phyloP scores from a whole-genome alignment of 2,888 invertebrate species.

The Hofmannophila pseudospretella region DNA sequence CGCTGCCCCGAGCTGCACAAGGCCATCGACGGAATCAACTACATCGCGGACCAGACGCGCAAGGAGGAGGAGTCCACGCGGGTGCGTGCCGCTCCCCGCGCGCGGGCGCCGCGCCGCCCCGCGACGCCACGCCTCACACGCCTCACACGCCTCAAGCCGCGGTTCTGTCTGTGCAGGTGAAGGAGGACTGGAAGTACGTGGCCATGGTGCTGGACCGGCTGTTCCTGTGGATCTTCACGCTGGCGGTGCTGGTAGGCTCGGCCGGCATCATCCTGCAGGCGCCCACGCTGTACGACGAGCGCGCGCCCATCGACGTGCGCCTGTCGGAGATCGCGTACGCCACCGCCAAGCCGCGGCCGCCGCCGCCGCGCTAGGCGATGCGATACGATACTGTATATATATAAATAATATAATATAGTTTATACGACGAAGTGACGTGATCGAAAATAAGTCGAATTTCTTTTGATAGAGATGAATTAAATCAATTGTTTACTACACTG shows the following conservation, averaged over 20 bases:
- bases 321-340: slow-evolving; percentile 93
- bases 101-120: background rate
- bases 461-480: slow-evolving; percentile 75
- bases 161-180: slow-evolving; percentile 82
- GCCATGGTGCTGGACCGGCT: slow-evolving; percentile 98
- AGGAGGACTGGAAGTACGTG: slow-evolving; percentile 99
- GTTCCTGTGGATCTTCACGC: slow-evolving; percentile 97
- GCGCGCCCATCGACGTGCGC: slow-evolving; percentile 91
- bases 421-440: slow-evolving; percentile 63
- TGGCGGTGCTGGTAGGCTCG: slow-evolving; percentile 95
- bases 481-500: slow-evolving; percentile 49
- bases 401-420: slow-evolving; percentile 57
- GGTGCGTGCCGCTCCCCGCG: slow-evolving; percentile 74
- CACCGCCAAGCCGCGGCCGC: slow-evolving; percentile 87
- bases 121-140: slow-evolving; percentile 27
- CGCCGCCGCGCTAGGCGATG: slow-evolving; percentile 37
- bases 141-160: background rate
- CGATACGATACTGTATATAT: slow-evolving; percentile 9
- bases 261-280: slow-evolving; percentile 97
- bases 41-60: slow-evolving; percentile 94
- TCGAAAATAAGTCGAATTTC: slow-evolving; percentile 68
- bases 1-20: slow-evolving; percentile 94
- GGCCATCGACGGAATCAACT: slow-evolving; percentile 94
- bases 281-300: slow-evolving; percentile 94
- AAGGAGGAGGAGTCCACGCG: slow-evolving; percentile 94